Conservation (phyloP, 64 coral and sea anemone genomes). For the Porites lutea region DNA sequence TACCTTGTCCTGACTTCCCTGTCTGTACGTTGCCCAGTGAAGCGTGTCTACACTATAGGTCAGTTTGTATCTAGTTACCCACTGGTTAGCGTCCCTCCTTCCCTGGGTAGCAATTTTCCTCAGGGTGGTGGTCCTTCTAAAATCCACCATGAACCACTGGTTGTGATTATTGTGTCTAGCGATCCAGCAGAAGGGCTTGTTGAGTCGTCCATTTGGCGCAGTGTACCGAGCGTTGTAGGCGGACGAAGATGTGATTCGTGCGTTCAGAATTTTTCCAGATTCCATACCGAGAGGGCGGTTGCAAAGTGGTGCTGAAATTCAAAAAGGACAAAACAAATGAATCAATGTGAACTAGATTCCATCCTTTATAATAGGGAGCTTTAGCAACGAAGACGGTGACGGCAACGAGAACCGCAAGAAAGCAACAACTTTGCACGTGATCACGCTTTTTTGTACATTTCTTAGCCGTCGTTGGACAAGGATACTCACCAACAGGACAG, state of each 20-base stretch:
- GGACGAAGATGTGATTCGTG: constrained; percentile 44
- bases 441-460: too few species aligned
- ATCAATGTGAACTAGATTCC: neutral
- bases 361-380: too few species aligned
- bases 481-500: constrained; percentile 50
- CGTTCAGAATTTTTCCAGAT: constrained; percentile 38
- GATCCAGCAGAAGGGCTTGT: constrained; percentile 50
- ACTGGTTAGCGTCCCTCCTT: constrained; percentile 22
- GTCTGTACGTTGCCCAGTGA: constrained; percentile 42
- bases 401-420: too few species aligned
- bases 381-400: too few species aligned
- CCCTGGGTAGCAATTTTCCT: constrained; percentile 37
- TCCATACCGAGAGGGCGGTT: constrained; percentile 56
- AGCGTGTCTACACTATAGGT: constrained; percentile 26
- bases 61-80: constrained; percentile 35
- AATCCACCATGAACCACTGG: constrained; percentile 44
- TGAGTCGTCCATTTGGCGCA: constrained; percentile 24
- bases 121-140: neutral
- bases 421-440: too few species aligned
- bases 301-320: constrained; percentile 45
- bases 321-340: neutral
- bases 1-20: constrained; percentile 30
- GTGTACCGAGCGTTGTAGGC: constrained; percentile 48
- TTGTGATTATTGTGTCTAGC: constrained; percentile 26
- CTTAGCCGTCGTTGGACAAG: too few species aligned